Evolutionary conservation across 2,888 invertebrate genomes (phyloP).

Genomic region (Leptura quadrifasciata): DNA sequence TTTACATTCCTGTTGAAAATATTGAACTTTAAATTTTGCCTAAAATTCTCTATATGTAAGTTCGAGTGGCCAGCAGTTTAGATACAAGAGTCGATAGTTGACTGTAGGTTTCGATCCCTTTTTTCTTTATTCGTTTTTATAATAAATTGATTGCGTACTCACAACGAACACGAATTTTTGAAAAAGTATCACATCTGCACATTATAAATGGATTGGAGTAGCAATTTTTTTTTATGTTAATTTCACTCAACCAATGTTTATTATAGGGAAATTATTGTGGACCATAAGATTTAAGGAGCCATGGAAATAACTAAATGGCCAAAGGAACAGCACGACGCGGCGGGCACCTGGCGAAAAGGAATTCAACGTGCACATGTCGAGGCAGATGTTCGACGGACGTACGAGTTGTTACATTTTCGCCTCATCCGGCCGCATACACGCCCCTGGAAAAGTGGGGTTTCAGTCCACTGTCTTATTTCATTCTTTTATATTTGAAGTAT

Average conservation of each 20-base stretch:
- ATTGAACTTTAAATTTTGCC: no score
- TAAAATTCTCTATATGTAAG: no score
- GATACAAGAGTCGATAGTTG: no score
- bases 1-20: no score
- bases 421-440: conserved; percentile 48
- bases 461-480: conserved; percentile 8
- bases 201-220: background rate
- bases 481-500: conserved; percentile 4
- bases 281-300: conserved; percentile 26
- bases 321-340: conserved; percentile 48
- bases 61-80: no score
- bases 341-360: conserved; percentile 64
- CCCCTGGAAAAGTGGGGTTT: conserved; percentile 32
- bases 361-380: conserved; percentile 64
- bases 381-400: conserved; percentile 63
- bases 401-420: conserved; percentile 43
- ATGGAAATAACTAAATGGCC: conserved; percentile 45
- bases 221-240: background rate
- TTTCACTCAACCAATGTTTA: conserved; percentile 13
- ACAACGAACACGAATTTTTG: no score
- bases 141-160: no score
- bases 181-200: no score
- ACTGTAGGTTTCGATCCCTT: no score
- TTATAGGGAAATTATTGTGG: conserved; percentile 8
- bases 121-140: no score